phyloP scores from a whole-genome alignment of 1,140 invertebrate genomes.

The Teleopsis dalmanni region DNA sequence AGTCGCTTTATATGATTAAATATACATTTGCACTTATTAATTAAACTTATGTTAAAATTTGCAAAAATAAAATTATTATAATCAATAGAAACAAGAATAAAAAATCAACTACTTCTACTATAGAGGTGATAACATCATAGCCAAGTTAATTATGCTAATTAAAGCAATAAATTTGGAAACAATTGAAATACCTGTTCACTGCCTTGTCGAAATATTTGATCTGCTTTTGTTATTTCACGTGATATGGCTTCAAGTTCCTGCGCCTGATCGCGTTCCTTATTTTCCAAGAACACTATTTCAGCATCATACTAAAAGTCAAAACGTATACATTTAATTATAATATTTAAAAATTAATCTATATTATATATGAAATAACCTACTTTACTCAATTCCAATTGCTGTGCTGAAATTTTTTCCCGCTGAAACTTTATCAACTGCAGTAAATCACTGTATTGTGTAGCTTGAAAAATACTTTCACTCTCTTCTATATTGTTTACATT shows the following conservation, averaged over 20 bases:
- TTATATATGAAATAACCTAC: constrained; percentile 43
- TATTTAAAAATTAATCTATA: background rate
- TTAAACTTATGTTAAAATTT: too few relatives aligned
- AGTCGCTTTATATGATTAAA: too few relatives aligned
- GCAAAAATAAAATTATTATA: too few relatives aligned
- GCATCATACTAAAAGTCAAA: constrained; percentile 61
- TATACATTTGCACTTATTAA: too few relatives aligned
- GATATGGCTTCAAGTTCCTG: constrained; percentile 74
- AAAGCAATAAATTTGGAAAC: background rate
- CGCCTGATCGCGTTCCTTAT: constrained; percentile 76
- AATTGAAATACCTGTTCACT: constrained; percentile 59
- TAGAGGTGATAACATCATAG: too few relatives aligned
- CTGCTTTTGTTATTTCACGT: constrained; percentile 70
- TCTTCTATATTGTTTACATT: constrained; percentile 26
- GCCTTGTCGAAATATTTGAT: constrained; percentile 63
- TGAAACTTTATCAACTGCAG: constrained; percentile 82
- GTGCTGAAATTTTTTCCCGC: constrained; percentile 75
- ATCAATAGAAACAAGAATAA: too few relatives aligned
- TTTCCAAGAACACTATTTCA: constrained; percentile 83
- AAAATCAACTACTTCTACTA: too few relatives aligned
- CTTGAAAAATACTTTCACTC: constrained; percentile 45
- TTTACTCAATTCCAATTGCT: constrained; percentile 83
- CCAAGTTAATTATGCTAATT: too few relatives aligned
- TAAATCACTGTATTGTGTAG: constrained; percentile 65
- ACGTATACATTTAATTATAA: background rate